Evolutionary conservation across 2,888 invertebrate species (phyloP), one percentile per base, ranked within the genome.

Genomic region (Hydrotaea cyrtoneurina): DNA sequence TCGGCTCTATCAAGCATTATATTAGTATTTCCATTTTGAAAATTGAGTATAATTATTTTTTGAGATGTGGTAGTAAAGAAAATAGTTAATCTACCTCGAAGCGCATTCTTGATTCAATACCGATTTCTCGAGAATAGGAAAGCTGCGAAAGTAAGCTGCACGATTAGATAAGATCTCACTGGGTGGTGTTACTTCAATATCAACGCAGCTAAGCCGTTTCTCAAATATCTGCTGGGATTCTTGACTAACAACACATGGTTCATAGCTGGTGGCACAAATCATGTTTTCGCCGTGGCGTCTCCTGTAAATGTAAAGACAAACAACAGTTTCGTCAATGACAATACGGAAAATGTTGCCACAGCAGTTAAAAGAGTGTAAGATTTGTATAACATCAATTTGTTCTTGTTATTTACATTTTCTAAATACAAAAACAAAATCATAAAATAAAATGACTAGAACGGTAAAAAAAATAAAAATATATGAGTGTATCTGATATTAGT

Each of bases 131-230:
- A 99, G 94, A 57, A 96, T 92, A 72, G 98, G 98, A 93, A 99
- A 97, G 90, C 95, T 96, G 92, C 96, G 94, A 93, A 95, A 95
- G 93, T 95, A 95, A 31, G 95, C 95, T 86, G 95, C 94, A 89
- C 95, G 94, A 92, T 95, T 95, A 82, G 95, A 95, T 90, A 96
- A 94, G 71, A 98, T 94, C 92, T 96, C 96, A 87, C 94, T 95
- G 11, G 98, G 97, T 78, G 95, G 94, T 46, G 96, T 95, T 86
- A 97, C 96, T 91, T 97, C 96, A 88, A 97, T 95, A 92, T 97
- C 97, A 4, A 97, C 94, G 93, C 94, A 94, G 88, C 93, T 93
- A 76, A 95, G 92, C 86, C 95, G 93, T 89, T 95, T 94, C 88
- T 95, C 95, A 78, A 96, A 91, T 50, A 94, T 88, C 84, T 93